phyloP scores from a whole-genome alignment of 2,888 invertebrate species.

The Diachrysia chrysitis region DNA sequence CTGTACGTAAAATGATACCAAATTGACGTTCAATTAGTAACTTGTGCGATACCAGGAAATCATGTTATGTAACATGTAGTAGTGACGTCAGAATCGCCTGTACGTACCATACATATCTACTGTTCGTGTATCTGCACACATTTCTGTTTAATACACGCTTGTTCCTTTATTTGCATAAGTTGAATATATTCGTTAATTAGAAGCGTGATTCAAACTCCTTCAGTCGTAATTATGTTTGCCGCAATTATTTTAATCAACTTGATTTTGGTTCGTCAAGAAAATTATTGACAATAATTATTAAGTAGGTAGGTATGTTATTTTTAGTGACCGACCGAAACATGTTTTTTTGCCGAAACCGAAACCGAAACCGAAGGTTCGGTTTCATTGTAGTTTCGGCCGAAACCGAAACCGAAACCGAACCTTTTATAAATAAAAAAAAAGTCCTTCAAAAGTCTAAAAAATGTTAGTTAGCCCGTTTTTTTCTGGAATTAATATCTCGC shows the following conservation, averaged over 20 bases:
- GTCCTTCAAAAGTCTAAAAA: no score
- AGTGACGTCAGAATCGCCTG: conserved; percentile 18
- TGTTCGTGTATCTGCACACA: neutral
- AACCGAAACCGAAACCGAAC: no score
- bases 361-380: no score
- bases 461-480: no score
- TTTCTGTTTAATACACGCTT: neutral
- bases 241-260: neutral
- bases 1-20: neutral
- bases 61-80: conserved; percentile 20
- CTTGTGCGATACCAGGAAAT: neutral
- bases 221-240: neutral
- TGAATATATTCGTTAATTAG: neutral
- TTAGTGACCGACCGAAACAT: no score
- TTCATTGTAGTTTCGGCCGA: no score
- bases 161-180: neutral
- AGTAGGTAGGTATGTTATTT: no score
- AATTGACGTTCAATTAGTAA: conserved; percentile 5
- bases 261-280: neutral
- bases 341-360: no score
- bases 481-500: no score
- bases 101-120: neutral
- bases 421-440: no score
- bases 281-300: no score
- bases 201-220: neutral